Evolutionary conservation across 2,888 invertebrate genomes (phyloP), one percentile per base, ranked within the genome.

Genomic region (Drosophila aldrichi): DNA sequence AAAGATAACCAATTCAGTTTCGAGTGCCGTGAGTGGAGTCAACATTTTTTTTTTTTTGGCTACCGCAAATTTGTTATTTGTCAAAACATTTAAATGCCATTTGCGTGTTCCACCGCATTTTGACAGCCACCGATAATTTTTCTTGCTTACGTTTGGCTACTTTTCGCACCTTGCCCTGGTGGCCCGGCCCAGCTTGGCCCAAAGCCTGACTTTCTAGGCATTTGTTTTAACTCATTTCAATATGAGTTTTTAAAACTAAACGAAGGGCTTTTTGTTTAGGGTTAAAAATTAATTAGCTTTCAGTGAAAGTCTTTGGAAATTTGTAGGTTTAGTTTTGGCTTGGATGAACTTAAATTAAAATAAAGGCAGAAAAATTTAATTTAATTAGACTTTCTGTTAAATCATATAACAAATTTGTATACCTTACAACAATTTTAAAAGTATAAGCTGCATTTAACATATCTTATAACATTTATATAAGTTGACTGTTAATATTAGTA

Each of bases 51-150:
- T 64, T 61, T 44, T 44, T 65, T 66, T 63, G 79, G 83, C 89
- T 84, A 89, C 84, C 74, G 88, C 81, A 85, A 75, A 85, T 89
- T 88, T 88, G 87, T 82, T 87, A 90, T 88, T 90, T 87, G 90
- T 87, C 88, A 89, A 86, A 88, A 89, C 86, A 89, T 88, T 90
- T 86, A 86, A 86, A 90, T 84, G 82, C 84, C 79, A 87, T 89
- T 84, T 89, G 79, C 84, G 69, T 78, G 82, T 66, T 71, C 59
- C 63, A 49, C 63, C 62, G 60, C 70, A 64, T 68, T 86, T 86
- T 89, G 86, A 89, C 86, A 86, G 86, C 73, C 77, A 75, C 70
- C 79, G 86, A 86, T 89, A 81, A 85, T 68, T 81, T 89, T 82
- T 62, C 54, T 49, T 55, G 54, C 63, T 14, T 44, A 44, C 44